Evolutionary conservation across 2,888 invertebrate genomes (phyloP), one percentile per base, ranked within the genome.

Genomic region (Leptinotarsa peninsularis): DNA sequence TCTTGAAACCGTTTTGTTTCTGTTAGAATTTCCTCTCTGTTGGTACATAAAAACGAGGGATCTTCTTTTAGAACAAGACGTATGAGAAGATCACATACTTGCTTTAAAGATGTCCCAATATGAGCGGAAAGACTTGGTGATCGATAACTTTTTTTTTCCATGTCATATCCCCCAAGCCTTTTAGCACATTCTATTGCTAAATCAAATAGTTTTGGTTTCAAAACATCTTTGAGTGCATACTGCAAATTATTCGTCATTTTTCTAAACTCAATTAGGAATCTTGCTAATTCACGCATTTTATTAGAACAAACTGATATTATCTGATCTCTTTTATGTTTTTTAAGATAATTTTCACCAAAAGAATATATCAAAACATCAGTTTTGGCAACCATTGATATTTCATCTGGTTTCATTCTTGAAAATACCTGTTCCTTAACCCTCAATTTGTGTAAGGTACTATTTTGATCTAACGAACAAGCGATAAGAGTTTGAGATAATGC

Each of bases 251-350:
- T 68, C 21, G 71, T 70, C 33, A 78, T 56, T 71, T 67, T 50
- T 72, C 76, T 71, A 43, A 80, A 74, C 56, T 80, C 75, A 33
- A 79, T 79, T 14, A 80, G 54, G 27, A 79, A 72, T 71, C 69
- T 52, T 49, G 71, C 66, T 66, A 67, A 54, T 67, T 72, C 72
- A 14, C 67, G 52, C 72, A 72, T 72, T 67, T 72, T 67, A 33
- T 72, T 67, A 27, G 67, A 72, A 67, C 67, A 72, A 5, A 72
- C 67, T 54, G 5, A n/a, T 13, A 15, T 33, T 33, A 78, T 52
- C 70, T 78, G 76, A 52, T 76, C 69, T 70, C 78, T 71, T 54
- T 76, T 74, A 66, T 76, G 76, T 69, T 78, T 78, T 70, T 78
- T 76, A 33, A 78, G 69, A 67, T 76, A 76, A 54, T 78, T 63